Evolutionary conservation across 2,113 vertebrate species (phyloP).

Genomic region (Sigmodon hispidus): DNA sequence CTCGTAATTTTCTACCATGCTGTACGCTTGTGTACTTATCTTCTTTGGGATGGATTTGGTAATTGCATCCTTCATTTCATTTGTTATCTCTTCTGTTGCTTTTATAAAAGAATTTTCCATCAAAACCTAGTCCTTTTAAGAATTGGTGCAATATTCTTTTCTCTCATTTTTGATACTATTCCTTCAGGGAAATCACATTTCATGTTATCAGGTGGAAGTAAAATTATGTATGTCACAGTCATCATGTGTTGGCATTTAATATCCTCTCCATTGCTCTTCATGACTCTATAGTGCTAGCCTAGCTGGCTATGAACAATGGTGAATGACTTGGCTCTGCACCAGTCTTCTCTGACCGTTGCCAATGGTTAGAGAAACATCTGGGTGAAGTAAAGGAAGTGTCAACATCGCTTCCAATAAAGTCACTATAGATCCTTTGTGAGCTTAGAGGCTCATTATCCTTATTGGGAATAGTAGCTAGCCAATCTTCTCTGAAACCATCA

Average conservation of each 20-base stretch:
- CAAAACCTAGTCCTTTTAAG: not conserved
- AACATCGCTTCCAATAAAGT: not conserved
- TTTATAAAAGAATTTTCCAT: not conserved
- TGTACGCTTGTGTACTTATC: not conserved
- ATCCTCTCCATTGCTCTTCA: not conserved
- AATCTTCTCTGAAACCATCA: not conserved
- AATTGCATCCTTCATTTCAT: not conserved
- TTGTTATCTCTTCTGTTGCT: not conserved
- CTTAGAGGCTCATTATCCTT: not conserved
- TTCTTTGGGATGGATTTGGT: not conserved
- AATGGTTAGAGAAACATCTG: not conserved
- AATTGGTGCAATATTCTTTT: not conserved
- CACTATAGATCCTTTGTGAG: not conserved
- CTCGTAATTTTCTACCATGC: not conserved
- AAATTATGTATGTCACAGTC: not conserved
- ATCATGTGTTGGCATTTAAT: not conserved
- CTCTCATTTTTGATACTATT: not conserved
- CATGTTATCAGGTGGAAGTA: not conserved
- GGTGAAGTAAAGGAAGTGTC: no score
- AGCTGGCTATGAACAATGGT: not conserved
- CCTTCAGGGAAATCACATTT: not conserved
- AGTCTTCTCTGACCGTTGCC: not conserved
- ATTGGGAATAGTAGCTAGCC: not conserved
- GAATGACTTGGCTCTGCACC: not conserved
- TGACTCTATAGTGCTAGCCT: not conserved